phyloP scores from a whole-genome alignment of 2,888 invertebrate genomes.

The Dorcus hopei region DNA sequence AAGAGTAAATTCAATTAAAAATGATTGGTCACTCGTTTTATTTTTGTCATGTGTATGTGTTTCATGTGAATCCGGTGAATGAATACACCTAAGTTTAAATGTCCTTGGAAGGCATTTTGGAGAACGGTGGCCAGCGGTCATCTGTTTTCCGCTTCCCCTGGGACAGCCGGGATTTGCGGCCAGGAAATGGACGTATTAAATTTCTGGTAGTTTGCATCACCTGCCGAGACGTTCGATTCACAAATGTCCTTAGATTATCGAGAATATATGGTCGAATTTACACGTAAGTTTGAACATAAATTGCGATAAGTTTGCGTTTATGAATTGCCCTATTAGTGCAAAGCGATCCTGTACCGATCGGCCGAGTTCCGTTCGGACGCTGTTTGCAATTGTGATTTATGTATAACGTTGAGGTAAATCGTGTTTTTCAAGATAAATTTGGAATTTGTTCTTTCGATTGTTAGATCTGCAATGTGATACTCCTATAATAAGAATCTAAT shows the following conservation, averaged over 20 bases:
- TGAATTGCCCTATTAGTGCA: not conserved
- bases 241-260: slow-evolving; percentile 40
- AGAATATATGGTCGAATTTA: slow-evolving; percentile 19
- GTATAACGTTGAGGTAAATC: too few species aligned
- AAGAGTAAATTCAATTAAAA: not conserved
- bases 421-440: too few species aligned
- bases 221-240: slow-evolving; percentile 38
- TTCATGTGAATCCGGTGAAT: not conserved
- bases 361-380: too few species aligned
- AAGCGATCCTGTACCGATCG: too few species aligned
- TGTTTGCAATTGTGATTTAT: too few species aligned
- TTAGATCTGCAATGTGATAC: too few species aligned
- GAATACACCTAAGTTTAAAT: slow-evolving; percentile 14
- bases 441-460: too few species aligned
- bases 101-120: slow-evolving; percentile 21
- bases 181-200: slow-evolving; percentile 43
- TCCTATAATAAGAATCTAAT: too few species aligned
- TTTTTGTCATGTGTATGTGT: not conserved
- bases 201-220: slow-evolving; percentile 43
- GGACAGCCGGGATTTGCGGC: slow-evolving; percentile 36
- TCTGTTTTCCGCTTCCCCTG: slow-evolving; percentile 35
- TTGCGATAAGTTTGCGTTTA: slow-evolving; percentile 6
- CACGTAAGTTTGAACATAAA: slow-evolving; percentile 16
- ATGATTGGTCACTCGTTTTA: slow-evolving; percentile 1
- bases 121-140: slow-evolving; percentile 32